Conservation (phyloP, 2,113 vertebrate genomes). For the Eonycteris spelaea region DNA sequence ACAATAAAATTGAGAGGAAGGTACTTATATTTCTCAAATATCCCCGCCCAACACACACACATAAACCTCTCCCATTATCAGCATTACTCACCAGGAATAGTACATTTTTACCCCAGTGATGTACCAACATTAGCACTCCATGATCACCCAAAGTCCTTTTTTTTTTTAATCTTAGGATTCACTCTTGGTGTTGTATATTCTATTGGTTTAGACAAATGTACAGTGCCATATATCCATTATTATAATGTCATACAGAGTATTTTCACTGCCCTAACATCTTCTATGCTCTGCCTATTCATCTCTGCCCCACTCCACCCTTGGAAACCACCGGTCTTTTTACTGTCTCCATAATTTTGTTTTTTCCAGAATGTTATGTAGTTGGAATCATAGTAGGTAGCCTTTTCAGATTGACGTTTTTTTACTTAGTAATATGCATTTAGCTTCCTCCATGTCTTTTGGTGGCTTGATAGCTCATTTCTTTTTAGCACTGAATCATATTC, state of each 20-base stretch:
- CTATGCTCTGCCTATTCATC: neutral
- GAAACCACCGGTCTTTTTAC: neutral
- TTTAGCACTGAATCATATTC: neutral
- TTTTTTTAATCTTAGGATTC: neutral
- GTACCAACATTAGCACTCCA: neutral
- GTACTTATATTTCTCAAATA: neutral
- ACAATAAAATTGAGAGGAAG: neutral
- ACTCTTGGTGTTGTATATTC: neutral
- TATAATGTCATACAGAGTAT: neutral
- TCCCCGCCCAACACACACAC: rapidly evolving
- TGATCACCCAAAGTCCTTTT: neutral
- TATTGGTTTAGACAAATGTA: neutral
- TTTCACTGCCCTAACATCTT: neutral
- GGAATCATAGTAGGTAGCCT: neutral
- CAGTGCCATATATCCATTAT: neutral
- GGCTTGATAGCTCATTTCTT: neutral
- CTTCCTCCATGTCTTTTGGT: neutral
- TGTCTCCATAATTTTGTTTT: neutral
- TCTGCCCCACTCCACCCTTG: neutral
- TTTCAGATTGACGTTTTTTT: neutral
- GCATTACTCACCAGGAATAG: neutral
- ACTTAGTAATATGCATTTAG: neutral
- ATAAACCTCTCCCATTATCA: neutral
- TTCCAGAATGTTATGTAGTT: neutral
- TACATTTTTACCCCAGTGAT: neutral